These are phyloP conservation scores for Pygocentrus nattereri DNA, from an alignment of 2,797 vertebrate genomes.

Conservation along the genomic window DNA sequence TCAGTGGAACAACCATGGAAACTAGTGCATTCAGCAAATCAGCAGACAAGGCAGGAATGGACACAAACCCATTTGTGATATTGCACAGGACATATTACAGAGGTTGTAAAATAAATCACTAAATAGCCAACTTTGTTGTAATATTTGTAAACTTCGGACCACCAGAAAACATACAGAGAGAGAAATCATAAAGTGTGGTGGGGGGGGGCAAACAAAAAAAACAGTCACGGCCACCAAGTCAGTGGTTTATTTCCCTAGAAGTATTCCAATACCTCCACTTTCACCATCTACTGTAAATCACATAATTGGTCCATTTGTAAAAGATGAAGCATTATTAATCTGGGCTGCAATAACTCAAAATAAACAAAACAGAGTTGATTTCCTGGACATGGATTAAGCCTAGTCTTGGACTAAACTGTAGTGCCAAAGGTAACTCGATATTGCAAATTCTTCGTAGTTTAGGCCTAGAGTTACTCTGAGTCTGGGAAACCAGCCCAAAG, in stretches of 20 bases:
- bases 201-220: background rate
- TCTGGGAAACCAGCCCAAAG: background rate
- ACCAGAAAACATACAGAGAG: slow-evolving; percentile 15
- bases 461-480: too few species aligned
- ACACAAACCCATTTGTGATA: slow-evolving; percentile 4
- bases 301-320: slow-evolving; percentile 14
- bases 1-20: slow-evolving; percentile 15
- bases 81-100: slow-evolving; percentile 7
- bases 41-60: slow-evolving; percentile 33
- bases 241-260: slow-evolving; percentile 55
- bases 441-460: too few species aligned
- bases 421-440: too few species aligned
- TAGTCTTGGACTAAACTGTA: too few species aligned
- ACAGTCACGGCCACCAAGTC: slow-evolving; percentile 11
- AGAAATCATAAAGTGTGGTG: background rate
- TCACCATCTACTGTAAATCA: slow-evolving; percentile 5
- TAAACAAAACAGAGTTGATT: background rate
- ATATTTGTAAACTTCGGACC: slow-evolving; percentile 21
- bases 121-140: slow-evolving; percentile 24
- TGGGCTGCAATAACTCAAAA: background rate
- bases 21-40: slow-evolving; percentile 9
- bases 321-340: background rate
- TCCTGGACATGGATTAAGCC: too few species aligned
- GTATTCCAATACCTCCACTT: background rate
- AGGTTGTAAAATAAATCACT: background rate